Percentiles rank a stretch among this genome's conserved stretches.
phyloP scores from a whole-genome alignment of 23 tunicate genomes.

The Trididemnum clinides region DNA sequence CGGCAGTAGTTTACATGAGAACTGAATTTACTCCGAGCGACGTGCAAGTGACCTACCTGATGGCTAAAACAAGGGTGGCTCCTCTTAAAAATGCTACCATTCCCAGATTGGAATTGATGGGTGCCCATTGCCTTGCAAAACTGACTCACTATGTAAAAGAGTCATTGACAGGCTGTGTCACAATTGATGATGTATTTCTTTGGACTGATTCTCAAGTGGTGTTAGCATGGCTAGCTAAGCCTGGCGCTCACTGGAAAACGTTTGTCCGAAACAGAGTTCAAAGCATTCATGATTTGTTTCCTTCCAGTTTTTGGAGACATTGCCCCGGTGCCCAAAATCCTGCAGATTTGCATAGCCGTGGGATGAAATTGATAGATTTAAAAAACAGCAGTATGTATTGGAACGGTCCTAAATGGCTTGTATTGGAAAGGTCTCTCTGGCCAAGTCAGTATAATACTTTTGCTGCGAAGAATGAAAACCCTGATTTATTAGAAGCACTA shows the following conservation, averaged over 20 bases:
- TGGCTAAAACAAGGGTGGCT: neutral
- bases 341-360: neutral
- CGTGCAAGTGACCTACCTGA: neutral
- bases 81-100: neutral
- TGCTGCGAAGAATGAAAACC: too few relatives aligned
- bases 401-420: neutral
- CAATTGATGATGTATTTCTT: neutral
- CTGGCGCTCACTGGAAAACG: neutral
- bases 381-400: neutral
- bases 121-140: too few relatives aligned
- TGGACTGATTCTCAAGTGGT: neutral
- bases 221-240: neutral
- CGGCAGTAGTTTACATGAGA: neutral
- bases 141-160: too few relatives aligned
- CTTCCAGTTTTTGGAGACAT: constrained; percentile 1
- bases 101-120: neutral
- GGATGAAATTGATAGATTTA: neutral
- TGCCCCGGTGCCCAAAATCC: neutral
- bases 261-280: neutral
- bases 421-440: too few relatives aligned
- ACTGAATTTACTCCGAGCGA: neutral
- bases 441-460: too few relatives aligned
- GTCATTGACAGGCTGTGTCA: neutral
- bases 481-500: too few relatives aligned
- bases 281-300: neutral